These are phyloP conservation scores for Therioaphis trifolii DNA, from an alignment of 2,888 invertebrate species.

Conservation along the genomic window DNA sequence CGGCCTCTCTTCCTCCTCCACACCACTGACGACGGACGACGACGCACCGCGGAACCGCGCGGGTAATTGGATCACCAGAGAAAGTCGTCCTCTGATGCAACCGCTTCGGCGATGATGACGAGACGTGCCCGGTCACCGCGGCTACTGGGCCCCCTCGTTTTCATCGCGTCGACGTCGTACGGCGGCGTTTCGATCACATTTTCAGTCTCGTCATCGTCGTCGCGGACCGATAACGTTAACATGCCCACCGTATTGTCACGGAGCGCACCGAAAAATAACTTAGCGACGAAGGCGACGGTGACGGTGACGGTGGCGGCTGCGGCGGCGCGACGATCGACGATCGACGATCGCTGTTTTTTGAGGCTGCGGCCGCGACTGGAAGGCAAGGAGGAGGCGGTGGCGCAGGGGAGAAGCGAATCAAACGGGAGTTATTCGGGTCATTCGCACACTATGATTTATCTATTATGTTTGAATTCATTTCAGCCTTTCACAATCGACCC, in stretches of 20 bases:
- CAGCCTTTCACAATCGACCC: slow-evolving; percentile 61
- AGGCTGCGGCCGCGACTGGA: no score
- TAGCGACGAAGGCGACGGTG: no score
- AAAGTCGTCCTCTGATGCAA: neutral
- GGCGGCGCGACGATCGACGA: no score
- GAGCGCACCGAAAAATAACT: no score
- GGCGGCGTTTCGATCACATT: no score
- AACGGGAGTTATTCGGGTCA: slow-evolving; percentile 51
- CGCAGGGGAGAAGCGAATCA: slow-evolving; percentile 7
- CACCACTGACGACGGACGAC: neutral
- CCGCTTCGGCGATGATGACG: neutral
- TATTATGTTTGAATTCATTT: slow-evolving; percentile 40
- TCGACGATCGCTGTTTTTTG: no score
- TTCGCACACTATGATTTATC: slow-evolving; percentile 46
- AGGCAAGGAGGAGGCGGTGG: neutral
- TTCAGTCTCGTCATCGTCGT: no score
- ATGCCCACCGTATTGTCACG: no score
- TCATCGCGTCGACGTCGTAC: no score
- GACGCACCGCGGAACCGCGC: neutral
- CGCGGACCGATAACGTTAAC: no score
- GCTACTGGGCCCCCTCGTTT: neutral
- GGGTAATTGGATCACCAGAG: neutral
- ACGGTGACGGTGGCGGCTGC: no score
- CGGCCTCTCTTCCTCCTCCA: neutral
- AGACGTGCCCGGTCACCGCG: neutral